Evolutionary conservation across 2,888 invertebrate genomes (phyloP).

Genomic region (Scelioninae gen. 1): DNA sequence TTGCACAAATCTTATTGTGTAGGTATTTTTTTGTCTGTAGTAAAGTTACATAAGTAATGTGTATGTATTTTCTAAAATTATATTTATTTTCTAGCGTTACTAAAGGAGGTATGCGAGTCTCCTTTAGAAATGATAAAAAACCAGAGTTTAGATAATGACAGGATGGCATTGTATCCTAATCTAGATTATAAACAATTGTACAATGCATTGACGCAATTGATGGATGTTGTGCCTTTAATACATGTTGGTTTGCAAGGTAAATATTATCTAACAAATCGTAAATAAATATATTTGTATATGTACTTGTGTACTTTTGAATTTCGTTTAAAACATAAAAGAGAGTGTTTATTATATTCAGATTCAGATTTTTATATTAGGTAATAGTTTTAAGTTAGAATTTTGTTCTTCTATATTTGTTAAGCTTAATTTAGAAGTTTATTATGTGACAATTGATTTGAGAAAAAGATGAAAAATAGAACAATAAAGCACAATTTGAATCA

Average conservation of each 20-base stretch:
- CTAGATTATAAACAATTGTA: slow-evolving; percentile 98
- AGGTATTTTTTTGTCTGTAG: no score
- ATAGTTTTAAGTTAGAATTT: no score
- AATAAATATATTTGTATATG: no score
- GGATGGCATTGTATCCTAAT: slow-evolving; percentile 97
- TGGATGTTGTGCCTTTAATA: slow-evolving; percentile 96
- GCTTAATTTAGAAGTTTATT: background rate
- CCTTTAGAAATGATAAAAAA: slow-evolving; percentile 96
- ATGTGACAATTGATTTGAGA: background rate
- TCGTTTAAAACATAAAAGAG: no score
- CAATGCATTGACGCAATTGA: slow-evolving; percentile 93
- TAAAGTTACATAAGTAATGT: no score
- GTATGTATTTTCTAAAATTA: background rate
- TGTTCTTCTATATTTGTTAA: no score
- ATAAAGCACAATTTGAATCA: slow-evolving; percentile 12
- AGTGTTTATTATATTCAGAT: no score
- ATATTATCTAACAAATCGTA: no score
- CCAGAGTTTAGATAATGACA: slow-evolving; percentile 92
- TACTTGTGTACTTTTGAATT: background rate
- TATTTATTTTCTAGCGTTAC: slow-evolving; percentile 88
- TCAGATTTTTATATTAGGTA: no score
- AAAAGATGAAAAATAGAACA: background rate
- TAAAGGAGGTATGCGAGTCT: slow-evolving; percentile 97
- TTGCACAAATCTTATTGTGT: slow-evolving; percentile 98
- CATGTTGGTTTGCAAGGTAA: slow-evolving; percentile 94